Conservation (phyloP, 1,140 invertebrate genomes). For the Radopholus similis region DNA sequence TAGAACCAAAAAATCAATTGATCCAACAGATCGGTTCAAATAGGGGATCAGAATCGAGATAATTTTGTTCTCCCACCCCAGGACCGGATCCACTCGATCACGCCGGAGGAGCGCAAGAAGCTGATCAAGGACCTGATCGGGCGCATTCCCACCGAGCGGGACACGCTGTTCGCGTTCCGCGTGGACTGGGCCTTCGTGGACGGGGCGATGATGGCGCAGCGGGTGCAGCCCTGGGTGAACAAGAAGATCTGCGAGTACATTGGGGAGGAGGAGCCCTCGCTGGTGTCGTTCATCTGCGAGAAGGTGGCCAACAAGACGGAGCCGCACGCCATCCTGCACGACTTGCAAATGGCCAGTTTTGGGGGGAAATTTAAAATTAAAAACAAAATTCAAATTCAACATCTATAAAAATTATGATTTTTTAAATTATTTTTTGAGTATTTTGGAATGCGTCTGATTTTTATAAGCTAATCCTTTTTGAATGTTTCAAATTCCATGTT, state of each 20-base stretch:
- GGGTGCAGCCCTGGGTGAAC: conserved; percentile 97
- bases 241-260: conserved; percentile 99
- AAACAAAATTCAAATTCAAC: too few relatives aligned
- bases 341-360: conserved; percentile 99
- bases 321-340: conserved; percentile 87
- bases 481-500: too few relatives aligned
- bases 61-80: background rate
- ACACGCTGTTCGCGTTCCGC: conserved; percentile 82
- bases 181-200: conserved; percentile 85
- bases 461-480: background rate
- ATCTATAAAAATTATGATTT: too few relatives aligned
- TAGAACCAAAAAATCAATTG: background rate
- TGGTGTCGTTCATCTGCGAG: conserved; percentile 97
- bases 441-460: background rate
- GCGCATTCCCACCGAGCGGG: conserved; percentile 79
- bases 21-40: too few relatives aligned
- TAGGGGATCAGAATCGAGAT: too few relatives aligned
- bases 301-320: conserved; percentile 87
- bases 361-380: conserved; percentile 66
- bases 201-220: conserved; percentile 85
- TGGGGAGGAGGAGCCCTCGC: conserved; percentile 93
- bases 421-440: conserved; percentile 8
- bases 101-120: conserved; percentile 87
- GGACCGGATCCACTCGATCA: conserved; percentile 56
- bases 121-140: conserved; percentile 95